phyloP scores from a whole-genome alignment of 2,113 vertebrate species.

The Muntiacus muntjak region DNA sequence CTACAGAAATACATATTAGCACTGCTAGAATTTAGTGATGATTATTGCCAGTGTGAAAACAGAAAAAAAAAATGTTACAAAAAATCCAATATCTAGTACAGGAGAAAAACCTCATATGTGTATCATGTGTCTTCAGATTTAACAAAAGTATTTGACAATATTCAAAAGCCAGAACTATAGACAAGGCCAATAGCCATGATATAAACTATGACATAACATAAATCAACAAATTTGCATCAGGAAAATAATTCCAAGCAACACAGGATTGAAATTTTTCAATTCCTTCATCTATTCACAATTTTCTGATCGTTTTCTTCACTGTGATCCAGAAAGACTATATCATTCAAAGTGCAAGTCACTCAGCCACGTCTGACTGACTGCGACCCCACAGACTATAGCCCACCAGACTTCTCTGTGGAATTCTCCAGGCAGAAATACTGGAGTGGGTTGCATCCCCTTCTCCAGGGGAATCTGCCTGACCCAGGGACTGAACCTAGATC shows the following conservation, averaged over 20 bases:
- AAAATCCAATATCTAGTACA: background rate
- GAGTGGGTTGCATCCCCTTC: background rate
- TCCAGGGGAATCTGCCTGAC: background rate
- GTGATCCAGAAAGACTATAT: background rate
- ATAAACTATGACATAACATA: background rate
- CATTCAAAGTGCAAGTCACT: background rate
- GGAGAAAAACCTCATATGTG: background rate
- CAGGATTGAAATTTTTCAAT: background rate
- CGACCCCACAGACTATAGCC: background rate
- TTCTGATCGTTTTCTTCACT: background rate
- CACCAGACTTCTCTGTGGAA: background rate
- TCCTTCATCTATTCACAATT: background rate
- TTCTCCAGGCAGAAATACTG: background rate
- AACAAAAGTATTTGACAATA: background rate
- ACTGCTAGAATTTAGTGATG: background rate
- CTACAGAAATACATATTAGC: background rate
- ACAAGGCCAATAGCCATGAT: background rate
- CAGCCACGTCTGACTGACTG: background rate
- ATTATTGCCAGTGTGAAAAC: background rate
- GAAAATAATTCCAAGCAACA: background rate
- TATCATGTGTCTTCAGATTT: background rate
- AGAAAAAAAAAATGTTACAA: background rate
- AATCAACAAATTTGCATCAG: background rate
- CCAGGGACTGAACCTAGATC: background rate
- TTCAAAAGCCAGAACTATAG: background rate